Evolutionary conservation across 2,797 vertebrate species (phyloP), one percentile per base, ranked within the genome.

Genomic region (Sylvilagus floridanus): DNA sequence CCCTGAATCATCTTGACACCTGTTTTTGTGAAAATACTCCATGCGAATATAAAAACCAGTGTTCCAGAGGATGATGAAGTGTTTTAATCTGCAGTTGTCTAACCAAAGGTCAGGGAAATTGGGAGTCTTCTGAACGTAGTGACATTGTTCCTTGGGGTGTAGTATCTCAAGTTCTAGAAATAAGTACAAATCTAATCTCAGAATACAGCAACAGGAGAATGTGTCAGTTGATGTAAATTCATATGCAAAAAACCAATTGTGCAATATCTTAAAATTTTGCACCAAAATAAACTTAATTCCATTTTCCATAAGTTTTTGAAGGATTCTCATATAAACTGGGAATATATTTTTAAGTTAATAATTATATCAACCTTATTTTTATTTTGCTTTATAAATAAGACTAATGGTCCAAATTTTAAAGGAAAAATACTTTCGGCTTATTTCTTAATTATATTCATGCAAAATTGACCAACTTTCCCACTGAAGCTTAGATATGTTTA

Each of bases 381-480:
- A 19, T 26, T 91, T 94, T 93, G 22, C 79, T 88, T 94, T 91
- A 37, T 84, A 72, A 91, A 91, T 32, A 78, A 89, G 60, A 76
- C 79, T 50, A 32, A 57, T 88, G 60, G 32, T 62, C 11, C 24
- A 84, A 35, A 69, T 87, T 81, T 47, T 4, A 47, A 47, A 95
- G 77, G 42, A 77, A 88, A 86, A 76, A 72, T 7, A 1, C 4
- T 62, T 79, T 17, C 42, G 68, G 57, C 7, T 81, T 35, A 28
- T 57, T 96, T 94, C 26, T 52, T 76, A 37, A 84, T 13, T 68
- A 2, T 37, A 4, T 32, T 92, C n/a, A n/a, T 91, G 35, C 78
- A 86, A 86, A 92, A 75, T 16, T 32, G 28, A 24, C 28, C 4
- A 16, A 5, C 6, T 26, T 94, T 35, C 30, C 68, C 37, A 42